Conservation (phyloP, 2,888 invertebrate genomes). For the Subacronicta megacephala region DNA sequence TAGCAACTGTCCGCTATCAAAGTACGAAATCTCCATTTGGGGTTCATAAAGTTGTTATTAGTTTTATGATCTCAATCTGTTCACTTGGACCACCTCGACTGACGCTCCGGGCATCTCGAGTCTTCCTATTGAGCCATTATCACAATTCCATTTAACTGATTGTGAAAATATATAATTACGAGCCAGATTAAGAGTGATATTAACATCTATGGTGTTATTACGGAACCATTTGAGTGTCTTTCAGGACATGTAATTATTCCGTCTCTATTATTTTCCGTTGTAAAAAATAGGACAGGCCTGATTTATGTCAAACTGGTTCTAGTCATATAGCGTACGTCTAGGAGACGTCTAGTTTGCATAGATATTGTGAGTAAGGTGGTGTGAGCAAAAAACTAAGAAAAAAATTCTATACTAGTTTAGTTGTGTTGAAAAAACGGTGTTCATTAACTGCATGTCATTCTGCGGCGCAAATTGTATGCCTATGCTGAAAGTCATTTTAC, state of each 20-base stretch:
- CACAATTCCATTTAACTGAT: conserved; percentile 71
- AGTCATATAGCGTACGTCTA: conserved; percentile 55
- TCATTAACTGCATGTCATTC: conserved; percentile 25
- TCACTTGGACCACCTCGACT: conserved; percentile 65
- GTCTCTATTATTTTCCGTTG: conserved; percentile 55
- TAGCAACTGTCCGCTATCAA: conserved; percentile 57
- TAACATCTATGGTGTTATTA: conserved; percentile 52
- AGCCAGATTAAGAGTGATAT: conserved; percentile 47
- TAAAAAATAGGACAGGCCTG: conserved; percentile 56
- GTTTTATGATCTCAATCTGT: conserved; percentile 69
- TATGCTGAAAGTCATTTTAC: conserved; percentile 7
- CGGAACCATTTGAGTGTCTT: conserved; percentile 42
- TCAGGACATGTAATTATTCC: conserved; percentile 61
- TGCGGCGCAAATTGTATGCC: conserved; percentile 21
- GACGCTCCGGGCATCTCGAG: conserved; percentile 66
- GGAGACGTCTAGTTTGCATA: conserved; percentile 62
- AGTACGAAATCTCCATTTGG: conserved; percentile 61
- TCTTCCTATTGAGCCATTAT: conserved; percentile 79
- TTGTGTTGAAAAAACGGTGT: conserved; percentile 20
- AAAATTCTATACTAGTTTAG: conserved; percentile 27
- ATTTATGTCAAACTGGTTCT: conserved; percentile 64
- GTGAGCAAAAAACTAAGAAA: conserved; percentile 46
- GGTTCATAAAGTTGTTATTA: conserved; percentile 66
- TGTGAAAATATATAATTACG: conserved; percentile 74
- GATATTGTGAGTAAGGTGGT: conserved; percentile 45